Evolutionary conservation across 2,888 invertebrate species (phyloP).

Genomic region (Scaptomyza reducta): DNA sequence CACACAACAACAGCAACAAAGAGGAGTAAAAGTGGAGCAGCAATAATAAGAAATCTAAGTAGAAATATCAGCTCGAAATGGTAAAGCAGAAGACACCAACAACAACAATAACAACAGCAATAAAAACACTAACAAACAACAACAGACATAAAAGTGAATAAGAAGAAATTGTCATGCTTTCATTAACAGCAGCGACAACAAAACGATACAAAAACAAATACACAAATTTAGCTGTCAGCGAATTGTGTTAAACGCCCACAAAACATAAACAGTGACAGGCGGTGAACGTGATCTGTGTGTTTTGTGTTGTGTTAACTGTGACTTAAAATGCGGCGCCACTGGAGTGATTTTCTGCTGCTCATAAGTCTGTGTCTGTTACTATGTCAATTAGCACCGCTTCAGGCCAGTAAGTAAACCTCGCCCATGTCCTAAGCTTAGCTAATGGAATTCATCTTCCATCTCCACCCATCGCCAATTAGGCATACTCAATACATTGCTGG

Average conservation of each 20-base stretch:
- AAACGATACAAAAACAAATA: conserved; percentile 21
- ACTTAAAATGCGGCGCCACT: conserved; percentile 48
- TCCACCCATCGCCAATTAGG: conserved; percentile 53
- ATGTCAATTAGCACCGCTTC: conserved; percentile 34
- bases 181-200: conserved; percentile 55
- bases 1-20: conserved; percentile 25
- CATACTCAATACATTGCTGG: conserved; percentile 82
- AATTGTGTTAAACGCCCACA: conserved; percentile 51
- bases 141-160: conserved; percentile 62
- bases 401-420: conserved; percentile 62
- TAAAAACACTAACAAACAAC: conserved; percentile 12
- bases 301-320: conserved; percentile 7
- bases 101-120: conserved; percentile 17
- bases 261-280: conserved; percentile 21
- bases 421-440: background rate
- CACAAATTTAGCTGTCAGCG: conserved; percentile 37
- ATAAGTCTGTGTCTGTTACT: conserved; percentile 52
- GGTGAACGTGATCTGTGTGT: conserved; percentile 11
- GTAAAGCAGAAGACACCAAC: conserved; percentile 56
- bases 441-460: background rate
- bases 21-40: conserved; percentile 75
- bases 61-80: conserved; percentile 56
- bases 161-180: conserved; percentile 75
- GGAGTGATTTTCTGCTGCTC: conserved; percentile 30
- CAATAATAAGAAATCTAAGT: conserved; percentile 65